Conservation (phyloP, 2,113 vertebrate species). For the Otocyon megalotis region DNA sequence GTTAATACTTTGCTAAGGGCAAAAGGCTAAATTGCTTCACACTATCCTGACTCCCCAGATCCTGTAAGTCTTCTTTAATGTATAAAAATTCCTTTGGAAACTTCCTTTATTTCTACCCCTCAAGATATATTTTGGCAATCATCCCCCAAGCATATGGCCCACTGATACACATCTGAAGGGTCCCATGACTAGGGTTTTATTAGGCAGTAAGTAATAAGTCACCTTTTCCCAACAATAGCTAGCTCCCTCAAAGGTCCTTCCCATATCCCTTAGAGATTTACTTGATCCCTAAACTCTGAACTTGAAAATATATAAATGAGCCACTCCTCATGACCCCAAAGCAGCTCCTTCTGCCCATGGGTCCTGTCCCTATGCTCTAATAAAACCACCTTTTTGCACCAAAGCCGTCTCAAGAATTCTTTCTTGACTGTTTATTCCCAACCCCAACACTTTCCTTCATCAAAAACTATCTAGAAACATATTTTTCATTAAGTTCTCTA, state of each 20-base stretch:
- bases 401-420: not conserved
- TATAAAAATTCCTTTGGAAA: not conserved
- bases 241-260: not conserved
- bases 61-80: not conserved
- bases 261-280: not conserved
- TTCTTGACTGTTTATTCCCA: not conserved
- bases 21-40: not conserved
- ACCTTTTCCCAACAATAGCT: not conserved
- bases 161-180: not conserved
- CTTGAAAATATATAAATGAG: not conserved
- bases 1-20: not conserved
- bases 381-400: not conserved
- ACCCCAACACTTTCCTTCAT: not conserved
- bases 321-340: not conserved
- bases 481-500: not conserved
- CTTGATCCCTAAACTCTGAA: not conserved
- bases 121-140: not conserved
- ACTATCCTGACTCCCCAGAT: not conserved
- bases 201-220: not conserved
- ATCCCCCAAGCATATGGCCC: not conserved
- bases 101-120: not conserved
- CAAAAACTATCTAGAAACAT: slow-evolving; percentile 4
- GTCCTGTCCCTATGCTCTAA: not conserved
- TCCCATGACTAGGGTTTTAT: not conserved
- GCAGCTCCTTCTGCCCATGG: not conserved